Percentiles rank a stretch among this genome's conserved stretches.
These are phyloP conservation scores for Caenorhabditis sp. DNA, from an alignment of 2,888 invertebrate genomes.

Conservation along the genomic window DNA sequence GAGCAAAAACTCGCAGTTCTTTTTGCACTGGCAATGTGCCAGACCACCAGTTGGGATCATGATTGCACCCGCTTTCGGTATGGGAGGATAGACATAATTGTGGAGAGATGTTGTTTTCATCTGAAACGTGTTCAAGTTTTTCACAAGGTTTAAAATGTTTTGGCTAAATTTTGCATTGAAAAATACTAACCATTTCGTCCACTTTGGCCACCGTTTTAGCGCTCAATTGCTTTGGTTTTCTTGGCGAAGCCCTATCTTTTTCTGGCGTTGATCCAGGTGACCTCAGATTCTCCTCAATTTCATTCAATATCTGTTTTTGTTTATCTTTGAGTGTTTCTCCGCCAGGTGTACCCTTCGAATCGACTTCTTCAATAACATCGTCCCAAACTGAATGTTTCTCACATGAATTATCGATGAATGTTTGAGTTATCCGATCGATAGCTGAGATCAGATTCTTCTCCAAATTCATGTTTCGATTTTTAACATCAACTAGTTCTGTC, in stretches of 20 bases:
- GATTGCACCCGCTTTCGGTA: constrained; percentile 32
- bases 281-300: neutral
- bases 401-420: neutral
- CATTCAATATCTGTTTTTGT: neutral
- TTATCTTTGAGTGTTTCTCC: neutral
- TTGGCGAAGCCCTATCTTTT: neutral
- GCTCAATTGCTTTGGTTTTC: constrained; percentile 15
- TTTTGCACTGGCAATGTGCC: constrained; percentile 33
- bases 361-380: neutral
- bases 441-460: neutral
- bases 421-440: neutral
- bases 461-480: neutral
- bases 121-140: constrained; percentile 8
- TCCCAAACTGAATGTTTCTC: neutral
- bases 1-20: constrained; percentile 19
- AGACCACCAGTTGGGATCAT: constrained; percentile 35
- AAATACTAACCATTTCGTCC: constrained; percentile 23
- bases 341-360: neutral
- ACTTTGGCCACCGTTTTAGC: constrained; percentile 17
- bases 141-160: too few relatives aligned
- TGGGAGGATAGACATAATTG: constrained; percentile 37
- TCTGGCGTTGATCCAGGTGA: neutral
- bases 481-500: neutral
- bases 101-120: constrained; percentile 13
- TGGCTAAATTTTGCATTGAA: neutral